A percentile compares a stretch with the other conserved stretches of the same genome.
Evolutionary conservation across 1,140 invertebrate genomes (phyloP).

Genomic region (Panagrolaimus sp.): DNA sequence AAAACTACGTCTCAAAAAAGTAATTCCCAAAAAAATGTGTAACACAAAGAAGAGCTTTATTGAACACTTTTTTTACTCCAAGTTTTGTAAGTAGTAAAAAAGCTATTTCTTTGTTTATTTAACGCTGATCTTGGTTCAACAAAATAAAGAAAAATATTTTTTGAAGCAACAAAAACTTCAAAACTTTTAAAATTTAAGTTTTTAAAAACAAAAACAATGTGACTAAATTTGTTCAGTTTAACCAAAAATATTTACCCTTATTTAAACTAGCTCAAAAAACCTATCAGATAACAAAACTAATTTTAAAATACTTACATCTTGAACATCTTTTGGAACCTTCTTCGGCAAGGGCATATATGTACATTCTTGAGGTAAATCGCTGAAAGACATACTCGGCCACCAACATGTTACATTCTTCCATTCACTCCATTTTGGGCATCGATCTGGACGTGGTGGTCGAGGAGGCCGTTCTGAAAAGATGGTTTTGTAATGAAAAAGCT

Average conservation of each 20-base stretch:
- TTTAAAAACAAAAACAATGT: no score
- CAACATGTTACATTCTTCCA: constrained; percentile 11
- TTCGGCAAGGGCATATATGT: constrained; percentile 8
- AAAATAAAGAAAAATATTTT: not conserved
- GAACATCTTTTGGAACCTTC: not conserved
- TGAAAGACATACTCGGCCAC: constrained; percentile 4
- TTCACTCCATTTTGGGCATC: not conserved
- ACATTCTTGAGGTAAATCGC: not conserved
- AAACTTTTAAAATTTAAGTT: not conserved
- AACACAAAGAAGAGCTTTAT: no score
- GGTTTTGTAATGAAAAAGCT: no score
- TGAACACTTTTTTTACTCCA: no score
- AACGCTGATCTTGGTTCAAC: not conserved
- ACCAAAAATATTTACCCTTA: no score
- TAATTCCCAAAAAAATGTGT: no score
- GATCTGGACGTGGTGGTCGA: not conserved
- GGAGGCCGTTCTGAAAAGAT: not conserved
- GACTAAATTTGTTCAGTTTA: no score
- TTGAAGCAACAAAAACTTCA: not conserved
- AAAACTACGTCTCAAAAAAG: no score
- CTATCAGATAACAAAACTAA: no score
- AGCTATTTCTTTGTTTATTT: no score
- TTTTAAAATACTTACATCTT: not conserved
- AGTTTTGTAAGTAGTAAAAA: no score
- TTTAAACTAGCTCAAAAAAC: no score